These are phyloP conservation scores for Ambastaia sidthimunki DNA, from an alignment of 2,797 vertebrate species.

Conservation along the genomic window DNA sequence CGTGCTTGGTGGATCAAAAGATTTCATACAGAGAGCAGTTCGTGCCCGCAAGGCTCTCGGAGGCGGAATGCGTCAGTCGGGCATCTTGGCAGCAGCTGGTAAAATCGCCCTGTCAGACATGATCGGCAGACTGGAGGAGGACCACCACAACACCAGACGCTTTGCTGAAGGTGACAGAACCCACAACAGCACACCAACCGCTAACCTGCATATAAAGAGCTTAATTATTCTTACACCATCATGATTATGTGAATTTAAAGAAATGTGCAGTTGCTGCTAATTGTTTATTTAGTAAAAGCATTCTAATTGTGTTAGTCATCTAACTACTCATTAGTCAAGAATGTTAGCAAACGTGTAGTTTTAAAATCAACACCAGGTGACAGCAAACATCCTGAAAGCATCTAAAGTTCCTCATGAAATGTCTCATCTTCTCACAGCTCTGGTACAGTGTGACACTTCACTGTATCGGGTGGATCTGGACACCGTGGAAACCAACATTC, in stretches of 20 bases:
- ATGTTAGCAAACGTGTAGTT: no score
- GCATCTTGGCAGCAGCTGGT: constrained; percentile 84
- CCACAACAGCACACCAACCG: neutral
- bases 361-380: neutral
- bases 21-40: constrained; percentile 77
- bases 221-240: neutral
- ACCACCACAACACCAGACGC: constrained; percentile 78
- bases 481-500: constrained; percentile 83
- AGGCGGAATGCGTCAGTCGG: constrained; percentile 81
- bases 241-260: neutral
- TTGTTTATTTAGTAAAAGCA: neutral
- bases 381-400: no score
- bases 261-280: neutral
- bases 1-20: constrained; percentile 75
- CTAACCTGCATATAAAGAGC: neutral
- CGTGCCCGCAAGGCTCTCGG: constrained; percentile 82
- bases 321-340: neutral
- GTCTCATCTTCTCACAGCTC: constrained; percentile 67
- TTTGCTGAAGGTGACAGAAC: constrained; percentile 82
- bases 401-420: constrained; percentile 4
- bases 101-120: constrained; percentile 75
- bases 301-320: neutral
- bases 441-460: constrained; percentile 69
- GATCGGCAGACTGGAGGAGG: constrained; percentile 71
- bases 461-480: constrained; percentile 72